A percentile compares a stretch with the other conserved stretches of the same genome.
Evolutionary conservation across 2,888 invertebrate genomes (phyloP).

Genomic region (Tridacna crocea): DNA sequence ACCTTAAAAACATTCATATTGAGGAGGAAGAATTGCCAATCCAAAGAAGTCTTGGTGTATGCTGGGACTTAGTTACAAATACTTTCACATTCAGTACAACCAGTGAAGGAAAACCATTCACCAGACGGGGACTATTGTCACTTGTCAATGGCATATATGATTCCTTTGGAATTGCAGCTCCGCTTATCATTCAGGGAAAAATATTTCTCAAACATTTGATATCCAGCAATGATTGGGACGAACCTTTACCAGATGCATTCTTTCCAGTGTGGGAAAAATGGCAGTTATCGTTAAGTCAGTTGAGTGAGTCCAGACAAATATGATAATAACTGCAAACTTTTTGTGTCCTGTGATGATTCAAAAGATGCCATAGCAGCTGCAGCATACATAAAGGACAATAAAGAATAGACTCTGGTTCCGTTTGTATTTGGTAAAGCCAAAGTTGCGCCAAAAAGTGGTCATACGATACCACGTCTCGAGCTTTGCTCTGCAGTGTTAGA

Average conservation of each 20-base stretch:
- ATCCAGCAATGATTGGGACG: slow-evolving; percentile 5
- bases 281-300: neutral
- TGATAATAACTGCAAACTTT: slow-evolving; percentile 1
- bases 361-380: slow-evolving; percentile 64
- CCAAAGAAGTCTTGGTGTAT: slow-evolving; percentile 58
- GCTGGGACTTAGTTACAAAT: slow-evolving; percentile 52
- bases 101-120: slow-evolving; percentile 42
- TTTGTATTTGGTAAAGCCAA: slow-evolving; percentile 66
- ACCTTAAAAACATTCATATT: slow-evolving; percentile 43
- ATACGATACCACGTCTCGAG: slow-evolving; percentile 66
- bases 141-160: slow-evolving; percentile 61
- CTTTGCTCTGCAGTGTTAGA: slow-evolving; percentile 63
- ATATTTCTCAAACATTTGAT: slow-evolving; percentile 3
- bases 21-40: slow-evolving; percentile 40
- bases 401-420: neutral
- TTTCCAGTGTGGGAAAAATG: neutral
- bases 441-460: slow-evolving; percentile 53
- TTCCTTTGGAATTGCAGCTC: slow-evolving; percentile 61
- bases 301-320: neutral
- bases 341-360: slow-evolving; percentile 66
- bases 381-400: slow-evolving; percentile 38
- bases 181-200: slow-evolving; percentile 40
- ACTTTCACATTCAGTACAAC: slow-evolving; percentile 42
- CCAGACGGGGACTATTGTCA: slow-evolving; percentile 54
- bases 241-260: neutral